Percentiles rank a stretch among this genome's conserved stretches.
phyloP scores from a whole-genome alignment of 2,113 vertebrate genomes.

The Erythrocercus mccallii region DNA sequence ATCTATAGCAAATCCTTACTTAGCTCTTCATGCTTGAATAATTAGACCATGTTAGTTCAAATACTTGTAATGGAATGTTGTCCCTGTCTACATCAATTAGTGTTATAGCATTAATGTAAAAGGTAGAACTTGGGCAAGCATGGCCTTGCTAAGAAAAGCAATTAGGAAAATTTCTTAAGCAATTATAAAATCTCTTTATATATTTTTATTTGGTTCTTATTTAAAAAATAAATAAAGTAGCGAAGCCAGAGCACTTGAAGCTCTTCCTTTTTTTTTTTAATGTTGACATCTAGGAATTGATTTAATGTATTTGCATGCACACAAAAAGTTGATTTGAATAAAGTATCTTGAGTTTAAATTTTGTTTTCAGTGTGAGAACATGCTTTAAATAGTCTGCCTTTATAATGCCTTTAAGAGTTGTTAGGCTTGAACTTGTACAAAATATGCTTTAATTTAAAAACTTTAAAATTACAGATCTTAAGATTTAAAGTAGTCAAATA shows the following conservation, averaged over 20 bases:
- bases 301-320: not conserved
- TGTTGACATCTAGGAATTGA: not conserved
- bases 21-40: slow-evolving; percentile 20
- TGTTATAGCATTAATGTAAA: not conserved
- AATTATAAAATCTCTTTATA: not conserved
- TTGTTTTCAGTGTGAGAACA: not conserved
- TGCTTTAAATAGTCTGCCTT: not conserved
- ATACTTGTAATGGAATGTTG: slow-evolving; percentile 44
- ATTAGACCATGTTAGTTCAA: slow-evolving; percentile 42
- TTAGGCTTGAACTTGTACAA: not conserved
- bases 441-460: not conserved
- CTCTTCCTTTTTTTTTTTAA: not conserved
- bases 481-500: not conserved
- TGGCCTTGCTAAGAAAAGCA: not conserved
- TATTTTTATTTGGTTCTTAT: not conserved
- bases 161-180: not conserved
- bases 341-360: not conserved
- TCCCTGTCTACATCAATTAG: slow-evolving; percentile 24
- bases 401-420: not conserved
- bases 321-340: not conserved
- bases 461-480: not conserved
- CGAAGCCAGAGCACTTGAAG: not conserved
- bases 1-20: not conserved
- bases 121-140: not conserved
- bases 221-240: not conserved